Conservation (phyloP, 2,113 vertebrate species). For the Oncorhynchus clarkii region DNA sequence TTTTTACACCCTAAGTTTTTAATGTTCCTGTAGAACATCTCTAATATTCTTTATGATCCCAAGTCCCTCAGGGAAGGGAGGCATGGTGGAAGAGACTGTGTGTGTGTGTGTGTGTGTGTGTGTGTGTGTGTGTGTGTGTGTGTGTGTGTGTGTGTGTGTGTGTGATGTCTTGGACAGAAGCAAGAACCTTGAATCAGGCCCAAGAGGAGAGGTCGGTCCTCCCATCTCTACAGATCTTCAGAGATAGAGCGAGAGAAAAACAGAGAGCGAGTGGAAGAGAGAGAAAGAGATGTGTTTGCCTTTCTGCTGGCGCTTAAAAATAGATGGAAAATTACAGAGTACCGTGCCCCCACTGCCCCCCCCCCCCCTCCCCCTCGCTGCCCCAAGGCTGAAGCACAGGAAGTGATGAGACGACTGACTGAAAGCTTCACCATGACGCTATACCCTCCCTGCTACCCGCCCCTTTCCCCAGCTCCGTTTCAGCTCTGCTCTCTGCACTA, state of each 20-base stretch:
- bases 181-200: not conserved
- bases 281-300: constrained; percentile 30
- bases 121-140: too few relatives aligned
- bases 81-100: not conserved
- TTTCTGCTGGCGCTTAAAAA: constrained; percentile 41
- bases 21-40: too few relatives aligned
- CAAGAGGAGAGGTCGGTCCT: constrained; percentile 21
- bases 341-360: too few relatives aligned
- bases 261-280: too few relatives aligned
- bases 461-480: constrained; percentile 12
- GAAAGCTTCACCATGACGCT: constrained; percentile 24
- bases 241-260: not conserved
- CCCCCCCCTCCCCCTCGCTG: constrained; percentile 16
- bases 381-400: constrained; percentile 54
- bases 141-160: not conserved
- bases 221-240: constrained; percentile 27
- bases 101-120: not conserved
- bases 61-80: too few relatives aligned
- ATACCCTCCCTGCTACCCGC: not conserved
- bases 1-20: too few relatives aligned
- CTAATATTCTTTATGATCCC: too few relatives aligned
- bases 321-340: constrained; percentile 55
- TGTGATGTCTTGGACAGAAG: too few relatives aligned
- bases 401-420: constrained; percentile 54
- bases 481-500: too few relatives aligned